These are phyloP conservation scores for Yponomeuta plumbellus DNA, from an alignment of 2,888 invertebrate species.

Conservation along the genomic window DNA sequence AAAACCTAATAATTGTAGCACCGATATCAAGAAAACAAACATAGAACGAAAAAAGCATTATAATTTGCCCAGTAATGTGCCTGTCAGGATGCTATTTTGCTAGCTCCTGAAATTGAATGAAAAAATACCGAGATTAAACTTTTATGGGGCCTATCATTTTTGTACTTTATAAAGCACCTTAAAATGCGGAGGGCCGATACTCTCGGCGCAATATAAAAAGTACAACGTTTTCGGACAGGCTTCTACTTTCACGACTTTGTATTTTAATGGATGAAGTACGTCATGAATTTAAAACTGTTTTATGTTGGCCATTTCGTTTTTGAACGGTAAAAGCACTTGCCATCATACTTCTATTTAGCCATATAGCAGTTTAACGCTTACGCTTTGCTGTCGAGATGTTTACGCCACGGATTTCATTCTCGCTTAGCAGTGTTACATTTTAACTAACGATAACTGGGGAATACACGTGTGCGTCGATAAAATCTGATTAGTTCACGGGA, in stretches of 20 bases:
- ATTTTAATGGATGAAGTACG: slow-evolving; percentile 56
- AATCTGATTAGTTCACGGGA: slow-evolving; percentile 44
- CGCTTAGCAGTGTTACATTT: neutral
- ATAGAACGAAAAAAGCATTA: too few relatives aligned
- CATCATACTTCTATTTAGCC: slow-evolving; percentile 10
- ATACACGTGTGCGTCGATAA: slow-evolving; percentile 14
- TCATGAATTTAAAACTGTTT: slow-evolving; percentile 36
- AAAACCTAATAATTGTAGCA: too few relatives aligned
- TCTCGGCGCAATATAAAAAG: slow-evolving; percentile 38
- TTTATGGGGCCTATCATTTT: slow-evolving; percentile 52
- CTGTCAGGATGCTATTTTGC: too few relatives aligned
- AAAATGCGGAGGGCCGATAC: slow-evolving; percentile 26
- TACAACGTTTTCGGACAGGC: slow-evolving; percentile 33
- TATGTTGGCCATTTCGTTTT: slow-evolving; percentile 32
- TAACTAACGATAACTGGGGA: neutral
- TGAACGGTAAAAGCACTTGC: slow-evolving; percentile 12
- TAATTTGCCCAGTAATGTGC: too few relatives aligned
- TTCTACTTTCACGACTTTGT: slow-evolving; percentile 45
- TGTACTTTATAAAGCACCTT: slow-evolving; percentile 29
- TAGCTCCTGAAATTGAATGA: slow-evolving; percentile 41
- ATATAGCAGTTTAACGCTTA: slow-evolving; percentile 6
- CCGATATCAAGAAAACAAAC: too few relatives aligned
- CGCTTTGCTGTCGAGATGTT: neutral
- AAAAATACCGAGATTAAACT: slow-evolving; percentile 44
- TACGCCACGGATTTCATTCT: neutral